Base-by-base conservation (phyloP, 2,888 invertebrate species). In the Drosophila austrosaltans region DNA sequence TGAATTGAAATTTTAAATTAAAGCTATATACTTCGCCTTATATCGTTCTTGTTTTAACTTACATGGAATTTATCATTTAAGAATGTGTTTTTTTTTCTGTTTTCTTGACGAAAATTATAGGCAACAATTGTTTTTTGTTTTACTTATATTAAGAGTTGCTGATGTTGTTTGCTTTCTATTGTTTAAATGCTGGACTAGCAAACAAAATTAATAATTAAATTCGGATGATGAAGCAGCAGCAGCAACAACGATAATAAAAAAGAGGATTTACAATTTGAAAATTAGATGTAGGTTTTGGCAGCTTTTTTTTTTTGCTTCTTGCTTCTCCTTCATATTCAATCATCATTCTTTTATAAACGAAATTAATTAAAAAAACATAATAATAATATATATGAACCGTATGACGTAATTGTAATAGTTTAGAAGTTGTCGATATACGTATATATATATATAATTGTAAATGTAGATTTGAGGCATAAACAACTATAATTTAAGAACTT, bases 271-370 rank as follows among this genome's bases (percentile, higher is more conserved):
- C 30, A 69, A 65, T 25, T 66, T 53, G 58, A 56, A 53, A 42
- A 42, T 44, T 74, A 78, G 66, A 64, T 68, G 56, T 82, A 77
- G 64, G 63, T 81, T 63, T 77, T 69, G 82, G 82, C 83, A 87
- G 83, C 78, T 63, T 62, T 63, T 61, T 70, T 16, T 39, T 58
- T 53, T 30, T 63, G 53, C 48, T 22, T 22, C 25, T 48, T 48
- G 4, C 12, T 48, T 10, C 20, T 48, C 22, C 20, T 22, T 48
- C 48, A 36, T 36, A 16, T 16, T 16, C 16, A 16, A 16, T 16
- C 16, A 16, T 36, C 36, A 36, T 36, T 36, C 36, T 36, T 10
- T 8, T 36, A 2, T 25, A 25, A 48, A 25, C 48, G 32, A 25
- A 53, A 25, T 22, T 28, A 20, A 25, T 25, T 12, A 40, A 25